These are phyloP conservation scores for Galleria mellonella DNA, from an alignment of 1,140 invertebrate species.

Conservation along the genomic window DNA sequence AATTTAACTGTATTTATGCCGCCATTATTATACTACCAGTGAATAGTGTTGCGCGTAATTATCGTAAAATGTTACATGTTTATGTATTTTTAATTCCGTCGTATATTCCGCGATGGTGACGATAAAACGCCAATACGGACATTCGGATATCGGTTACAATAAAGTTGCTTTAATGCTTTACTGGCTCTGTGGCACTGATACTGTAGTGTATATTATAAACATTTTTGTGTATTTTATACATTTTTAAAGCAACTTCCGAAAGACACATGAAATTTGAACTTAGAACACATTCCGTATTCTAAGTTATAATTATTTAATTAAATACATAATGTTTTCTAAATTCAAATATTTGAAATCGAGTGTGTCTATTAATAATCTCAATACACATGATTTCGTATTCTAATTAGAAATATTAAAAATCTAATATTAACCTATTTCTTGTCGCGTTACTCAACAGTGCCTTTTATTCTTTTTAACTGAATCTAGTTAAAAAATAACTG, in stretches of 20 bases:
- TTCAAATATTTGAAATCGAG: too few relatives aligned
- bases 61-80: slow-evolving; percentile 66
- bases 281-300: not conserved
- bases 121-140: slow-evolving; percentile 44
- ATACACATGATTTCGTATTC: too few relatives aligned
- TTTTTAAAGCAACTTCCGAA: not conserved
- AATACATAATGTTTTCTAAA: too few relatives aligned
- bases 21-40: slow-evolving; percentile 54
- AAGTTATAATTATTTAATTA: not conserved
- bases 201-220: not conserved
- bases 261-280: slow-evolving; percentile 2
- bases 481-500: too few relatives aligned
- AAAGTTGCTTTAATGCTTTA: slow-evolving; percentile 53
- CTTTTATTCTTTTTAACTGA: too few relatives aligned
- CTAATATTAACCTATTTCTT: too few relatives aligned
- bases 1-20: slow-evolving; percentile 33
- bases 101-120: slow-evolving; percentile 51
- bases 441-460: too few relatives aligned
- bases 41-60: slow-evolving; percentile 54
- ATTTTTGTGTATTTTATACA: not conserved
- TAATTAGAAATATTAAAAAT: too few relatives aligned
- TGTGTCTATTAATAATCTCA: too few relatives aligned
- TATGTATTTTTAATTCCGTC: slow-evolving; percentile 68
- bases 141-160: slow-evolving; percentile 56
- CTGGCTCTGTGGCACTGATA: not conserved